Percentiles rank a stretch among this genome's conserved stretches.
Conservation (phyloP, 1,140 invertebrate species). For the Pollicipes pollicipes region DNA sequence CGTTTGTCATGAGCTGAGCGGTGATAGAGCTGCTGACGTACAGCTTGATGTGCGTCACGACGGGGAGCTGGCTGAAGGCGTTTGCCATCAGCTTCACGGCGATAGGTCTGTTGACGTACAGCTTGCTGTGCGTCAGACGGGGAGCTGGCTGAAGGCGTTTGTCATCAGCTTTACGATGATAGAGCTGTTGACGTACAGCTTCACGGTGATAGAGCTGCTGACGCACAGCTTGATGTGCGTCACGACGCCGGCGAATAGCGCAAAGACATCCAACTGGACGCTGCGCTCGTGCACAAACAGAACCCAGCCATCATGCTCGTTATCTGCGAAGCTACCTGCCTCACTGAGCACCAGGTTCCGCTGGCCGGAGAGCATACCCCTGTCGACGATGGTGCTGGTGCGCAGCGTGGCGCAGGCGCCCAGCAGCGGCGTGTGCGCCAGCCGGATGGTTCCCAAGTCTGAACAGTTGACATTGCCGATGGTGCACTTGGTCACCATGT, state of each 20-base stretch:
- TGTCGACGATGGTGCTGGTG: background rate
- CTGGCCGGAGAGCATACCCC: background rate
- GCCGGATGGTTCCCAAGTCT: background rate
- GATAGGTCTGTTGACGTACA: too few relatives aligned
- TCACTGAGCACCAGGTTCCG: background rate
- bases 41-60: background rate
- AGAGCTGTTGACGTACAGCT: background rate
- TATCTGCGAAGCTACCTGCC: background rate
- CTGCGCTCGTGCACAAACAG: background rate
- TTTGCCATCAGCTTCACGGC: too few relatives aligned
- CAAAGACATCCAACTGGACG: background rate
- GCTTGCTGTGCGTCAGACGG: too few relatives aligned
- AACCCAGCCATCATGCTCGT: background rate
- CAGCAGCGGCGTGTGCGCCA: background rate
- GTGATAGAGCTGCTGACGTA: background rate
- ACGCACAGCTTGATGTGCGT: background rate
- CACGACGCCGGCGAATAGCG: background rate
- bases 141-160: too few relatives aligned
- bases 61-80: too few relatives aligned
- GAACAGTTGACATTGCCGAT: background rate
- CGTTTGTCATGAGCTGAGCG: too few relatives aligned
- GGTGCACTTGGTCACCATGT: background rate
- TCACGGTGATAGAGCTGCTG: background rate
- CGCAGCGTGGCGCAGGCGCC: background rate
- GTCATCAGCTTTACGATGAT: too few relatives aligned